Evolutionary conservation across 2,888 invertebrate species (phyloP).

Genomic region (Hydrotaea diabolus): DNA sequence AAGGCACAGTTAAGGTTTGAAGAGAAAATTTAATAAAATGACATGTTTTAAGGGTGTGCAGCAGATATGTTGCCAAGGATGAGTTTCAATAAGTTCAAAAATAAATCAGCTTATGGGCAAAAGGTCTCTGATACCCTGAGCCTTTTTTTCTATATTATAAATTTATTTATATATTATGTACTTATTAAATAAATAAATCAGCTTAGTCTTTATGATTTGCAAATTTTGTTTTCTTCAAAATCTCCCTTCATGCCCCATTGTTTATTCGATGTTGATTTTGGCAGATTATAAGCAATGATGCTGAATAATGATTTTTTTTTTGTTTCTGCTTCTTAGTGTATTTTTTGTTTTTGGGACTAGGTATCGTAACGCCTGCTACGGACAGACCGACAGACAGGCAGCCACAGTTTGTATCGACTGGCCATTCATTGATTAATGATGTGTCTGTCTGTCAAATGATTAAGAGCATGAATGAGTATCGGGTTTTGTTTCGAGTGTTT

Average conservation of each 20-base stretch:
- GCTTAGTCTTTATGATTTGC: background rate
- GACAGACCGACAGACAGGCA: background rate
- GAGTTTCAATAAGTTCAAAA: no score
- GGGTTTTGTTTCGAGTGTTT: background rate
- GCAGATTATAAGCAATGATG: slow-evolving; percentile 20
- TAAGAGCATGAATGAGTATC: slow-evolving; percentile 19
- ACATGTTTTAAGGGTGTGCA: no score
- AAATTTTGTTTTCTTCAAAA: background rate
- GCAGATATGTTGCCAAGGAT: no score
- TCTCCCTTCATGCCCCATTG: background rate
- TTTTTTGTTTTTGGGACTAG: background rate
- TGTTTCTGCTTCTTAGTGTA: background rate
- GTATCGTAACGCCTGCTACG: background rate
- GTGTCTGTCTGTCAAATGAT: slow-evolving; percentile 33
- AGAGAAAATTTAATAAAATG: no score
- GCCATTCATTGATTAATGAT: slow-evolving; percentile 41
- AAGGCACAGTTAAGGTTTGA: no score
- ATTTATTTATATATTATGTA: no score
- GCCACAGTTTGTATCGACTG: background rate
- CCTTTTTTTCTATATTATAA: no score
- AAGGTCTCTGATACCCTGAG: no score
- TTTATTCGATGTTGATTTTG: background rate
- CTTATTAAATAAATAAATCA: background rate
- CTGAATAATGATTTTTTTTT: slow-evolving; percentile 31
- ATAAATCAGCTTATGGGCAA: no score